Conservation (phyloP, 2,888 invertebrate genomes). For the Cheilosia pagana region DNA sequence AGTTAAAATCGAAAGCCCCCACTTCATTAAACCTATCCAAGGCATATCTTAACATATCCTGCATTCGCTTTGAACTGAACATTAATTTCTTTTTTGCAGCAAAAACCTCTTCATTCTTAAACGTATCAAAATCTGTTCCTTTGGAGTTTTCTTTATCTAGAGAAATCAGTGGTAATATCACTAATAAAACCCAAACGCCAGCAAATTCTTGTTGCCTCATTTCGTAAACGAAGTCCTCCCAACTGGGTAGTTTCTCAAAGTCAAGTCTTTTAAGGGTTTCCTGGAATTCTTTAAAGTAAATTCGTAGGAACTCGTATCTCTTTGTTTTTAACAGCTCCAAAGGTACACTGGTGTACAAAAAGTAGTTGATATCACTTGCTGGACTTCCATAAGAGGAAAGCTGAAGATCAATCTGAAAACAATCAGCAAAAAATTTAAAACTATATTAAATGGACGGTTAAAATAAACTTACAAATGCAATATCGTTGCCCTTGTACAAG, state of each 20-base stretch:
- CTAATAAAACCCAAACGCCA: conserved; percentile 7
- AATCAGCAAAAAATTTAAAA: conserved; percentile 66
- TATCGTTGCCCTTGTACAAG: conserved; percentile 80
- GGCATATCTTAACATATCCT: conserved; percentile 4
- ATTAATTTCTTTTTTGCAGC: not conserved
- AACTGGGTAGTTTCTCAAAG: too few species aligned
- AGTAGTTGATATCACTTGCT: conserved; percentile 32
- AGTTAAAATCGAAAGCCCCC: conserved; percentile 22
- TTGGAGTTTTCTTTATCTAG: conserved; percentile 22
- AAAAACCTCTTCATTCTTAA: not conserved
- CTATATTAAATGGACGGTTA: not conserved
- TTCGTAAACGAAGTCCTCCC: too few species aligned
- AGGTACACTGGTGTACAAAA: conserved; percentile 27
- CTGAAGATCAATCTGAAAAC: conserved; percentile 44
- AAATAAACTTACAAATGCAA: conserved; percentile 78
- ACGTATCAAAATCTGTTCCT: conserved; percentile 7
- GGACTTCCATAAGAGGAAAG: conserved; percentile 27
- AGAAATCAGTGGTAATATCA: not conserved
- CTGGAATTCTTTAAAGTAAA: too few species aligned
- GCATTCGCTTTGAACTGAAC: conserved; percentile 14
- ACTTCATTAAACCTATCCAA: too few species aligned
- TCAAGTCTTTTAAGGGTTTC: too few species aligned
- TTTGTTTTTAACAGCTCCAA: conserved; percentile 4
- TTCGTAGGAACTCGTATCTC: conserved; percentile 38
- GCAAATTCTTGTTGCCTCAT: conserved; percentile 58